Evolutionary conservation across 1,140 invertebrate genomes (phyloP), one percentile per base, ranked within the genome.

Genomic region (Lutraria rhynchaena): DNA sequence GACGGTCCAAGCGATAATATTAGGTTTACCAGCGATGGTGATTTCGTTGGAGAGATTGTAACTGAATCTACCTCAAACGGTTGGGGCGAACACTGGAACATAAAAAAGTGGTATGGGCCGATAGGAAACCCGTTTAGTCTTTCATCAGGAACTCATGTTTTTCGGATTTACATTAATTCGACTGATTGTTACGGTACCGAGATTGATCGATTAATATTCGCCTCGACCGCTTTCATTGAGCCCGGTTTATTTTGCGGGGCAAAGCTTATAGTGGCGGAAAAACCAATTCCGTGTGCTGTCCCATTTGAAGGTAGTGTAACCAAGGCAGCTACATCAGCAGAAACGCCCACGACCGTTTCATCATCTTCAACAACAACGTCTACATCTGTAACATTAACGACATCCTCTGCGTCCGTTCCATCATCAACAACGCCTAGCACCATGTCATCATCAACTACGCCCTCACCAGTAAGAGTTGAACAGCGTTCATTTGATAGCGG

Each of bases 1-100:
- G 73, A 76, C 41, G 73, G 73, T 31, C 24, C 61, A 7, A 46
- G 73, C 35, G 73, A 76, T 19, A 31, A 0, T 11, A 29, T 76
- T 15, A 53, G 49, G 4, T 31, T 63, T 11, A 41, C 7, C 0
- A 31, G 44, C 4, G 53, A 73, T 27, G 35, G 57, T 57, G 31
- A 35, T 15, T 17, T 3, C 11, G 3, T 44, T 19, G 37, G 13
- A 11, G n/a, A 4, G 3, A 33, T 75, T 17, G n/a, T 44, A 27
- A 75, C 73, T 3, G 33, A 60, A 37, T 24, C 24, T 44, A 75
- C 31, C n/a, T 5, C 5, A 24, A 22, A 35, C n/a, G 73, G 73
- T 1, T 75, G 31, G 31, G 73, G 73, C 15, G 22, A 44, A 24
- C 41, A 37, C 53, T 75, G 73, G 73, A 44, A 75, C 33, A 13